Evolutionary conservation across 2,888 invertebrate genomes (phyloP).

Genomic region (Carterocephalus palaemon): DNA sequence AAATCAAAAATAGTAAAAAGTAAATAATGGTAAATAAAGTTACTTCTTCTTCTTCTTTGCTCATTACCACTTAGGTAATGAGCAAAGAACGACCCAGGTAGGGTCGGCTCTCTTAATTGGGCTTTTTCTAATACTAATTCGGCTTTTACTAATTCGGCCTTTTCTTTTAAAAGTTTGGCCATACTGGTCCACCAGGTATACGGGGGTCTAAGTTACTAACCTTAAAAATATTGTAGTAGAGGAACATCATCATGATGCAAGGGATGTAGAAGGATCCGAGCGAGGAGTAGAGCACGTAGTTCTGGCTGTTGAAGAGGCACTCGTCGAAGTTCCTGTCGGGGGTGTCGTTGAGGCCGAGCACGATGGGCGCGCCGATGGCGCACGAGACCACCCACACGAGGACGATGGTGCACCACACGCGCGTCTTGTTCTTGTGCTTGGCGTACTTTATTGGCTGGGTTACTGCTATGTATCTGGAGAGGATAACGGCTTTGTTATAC

Average conservation of each 20-base stretch:
- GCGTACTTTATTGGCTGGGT: slow-evolving; percentile 99
- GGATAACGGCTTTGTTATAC: slow-evolving; percentile 16
- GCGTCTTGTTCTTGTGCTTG: slow-evolving; percentile 96
- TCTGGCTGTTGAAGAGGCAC: slow-evolving; percentile 98
- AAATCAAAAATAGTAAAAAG: too few species aligned
- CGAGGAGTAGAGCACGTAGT: slow-evolving; percentile 98
- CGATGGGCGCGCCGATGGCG: slow-evolving; percentile 97
- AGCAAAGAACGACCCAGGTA: too few species aligned
- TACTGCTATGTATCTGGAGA: slow-evolving; percentile 96
- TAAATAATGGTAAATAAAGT: too few species aligned
- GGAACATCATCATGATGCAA: slow-evolving; percentile 97
- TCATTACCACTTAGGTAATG: too few species aligned
- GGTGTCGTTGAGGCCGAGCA: slow-evolving; percentile 96
- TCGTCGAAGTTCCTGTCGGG: slow-evolving; percentile 88
- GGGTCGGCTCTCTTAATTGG: too few species aligned
- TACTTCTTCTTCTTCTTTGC: too few species aligned
- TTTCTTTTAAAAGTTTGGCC: too few species aligned
- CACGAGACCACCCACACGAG: slow-evolving; percentile 95
- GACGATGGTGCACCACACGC: slow-evolving; percentile 96
- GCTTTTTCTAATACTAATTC: too few species aligned
- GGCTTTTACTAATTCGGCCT: too few species aligned
- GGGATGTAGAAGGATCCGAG: slow-evolving; percentile 99
- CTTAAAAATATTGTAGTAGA: slow-evolving; percentile 98
- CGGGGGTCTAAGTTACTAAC: slow-evolving; percentile 80
- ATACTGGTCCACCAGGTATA: too few species aligned